Base-by-base conservation (phyloP, 2,113 vertebrate genomes). In the Sakesphorus luctuosus region DNA sequence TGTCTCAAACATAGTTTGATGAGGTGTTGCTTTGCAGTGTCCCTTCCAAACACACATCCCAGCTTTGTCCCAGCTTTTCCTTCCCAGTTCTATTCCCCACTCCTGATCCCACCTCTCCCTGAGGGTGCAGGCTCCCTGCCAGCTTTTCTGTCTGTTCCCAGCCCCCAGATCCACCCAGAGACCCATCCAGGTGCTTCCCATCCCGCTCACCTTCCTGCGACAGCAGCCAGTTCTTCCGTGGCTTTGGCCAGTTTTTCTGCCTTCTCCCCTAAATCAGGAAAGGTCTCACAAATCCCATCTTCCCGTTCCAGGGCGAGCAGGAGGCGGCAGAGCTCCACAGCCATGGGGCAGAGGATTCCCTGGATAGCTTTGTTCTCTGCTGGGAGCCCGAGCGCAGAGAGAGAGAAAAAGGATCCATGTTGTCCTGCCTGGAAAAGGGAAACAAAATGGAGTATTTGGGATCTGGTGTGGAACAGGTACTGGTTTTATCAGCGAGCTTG, bases 321-420 rank as follows among this genome's bases (percentile, higher is more conserved):
- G 6, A 96, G 85, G 2, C 73, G 83, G 68, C 85, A 96, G 36
- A 96, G 72, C 72, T 96, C 75, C 0, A 11, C n/a, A 4, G 83
- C 88, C 95, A 95, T 93, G 83, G 96, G 92, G 18, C 55, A 71
- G 56, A 97, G 83, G 84, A 96, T 84, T 85, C 46, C 62, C 21
- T 55, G 63, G 15, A 66, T 13, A 2, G 67, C 65, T 77, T 49
- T 80, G 75, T 74, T 93, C 62, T 67, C 92, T 11, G 36, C 29
- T 7, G 62, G 43, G 25, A 83, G 21, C 33, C 63, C 16, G 0
- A 94, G 82, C 9, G 66, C 53, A 0, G 10, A 33, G 55, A 90
- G 55, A 90, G 46, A 6, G 13, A 26, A 43, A 90, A 43, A 19
- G 50, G 59, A 13, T 95, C 89, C 90, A 92, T 94, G 13, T 9